These are phyloP conservation scores for Amblyteles armatorius DNA, from an alignment of 2,888 invertebrate species.

Conservation along the genomic window DNA sequence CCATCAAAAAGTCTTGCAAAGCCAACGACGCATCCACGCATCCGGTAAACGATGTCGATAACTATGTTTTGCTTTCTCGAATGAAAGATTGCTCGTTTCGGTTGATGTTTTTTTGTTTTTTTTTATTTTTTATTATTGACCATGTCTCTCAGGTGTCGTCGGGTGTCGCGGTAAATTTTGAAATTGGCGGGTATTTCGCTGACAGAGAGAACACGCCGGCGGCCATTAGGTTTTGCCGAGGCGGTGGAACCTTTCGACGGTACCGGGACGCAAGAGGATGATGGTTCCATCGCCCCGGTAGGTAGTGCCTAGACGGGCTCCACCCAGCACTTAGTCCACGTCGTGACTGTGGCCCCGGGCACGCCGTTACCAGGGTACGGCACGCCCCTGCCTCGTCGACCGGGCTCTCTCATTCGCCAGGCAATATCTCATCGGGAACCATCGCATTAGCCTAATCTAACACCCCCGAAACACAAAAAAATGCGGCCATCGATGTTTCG, in stretches of 20 bases:
- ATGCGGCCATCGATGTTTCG: slow-evolving; percentile 83
- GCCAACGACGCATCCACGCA: background rate
- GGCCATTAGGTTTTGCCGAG: slow-evolving; percentile 80
- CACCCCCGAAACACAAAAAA: slow-evolving; percentile 79
- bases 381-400: slow-evolving; percentile 85
- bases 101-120: slow-evolving; percentile 31
- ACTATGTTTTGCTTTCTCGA: background rate
- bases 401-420: slow-evolving; percentile 85
- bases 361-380: slow-evolving; percentile 88
- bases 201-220: slow-evolving; percentile 68
- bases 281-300: slow-evolving; percentile 83
- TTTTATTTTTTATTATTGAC: background rate
- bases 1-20: background rate
- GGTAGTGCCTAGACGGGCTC: slow-evolving; percentile 84
- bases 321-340: slow-evolving; percentile 87
- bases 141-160: slow-evolving; percentile 19
- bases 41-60: slow-evolving; percentile 8
- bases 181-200: slow-evolving; percentile 59
- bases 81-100: slow-evolving; percentile 53
- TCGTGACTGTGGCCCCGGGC: slow-evolving; percentile 84
- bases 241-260: slow-evolving; percentile 66
- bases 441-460: slow-evolving; percentile 85
- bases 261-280: slow-evolving; percentile 77
- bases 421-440: slow-evolving; percentile 84
- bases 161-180: slow-evolving; percentile 48